phyloP scores from a whole-genome alignment of 2,797 vertebrate species.

The Antennarius maculatus region DNA sequence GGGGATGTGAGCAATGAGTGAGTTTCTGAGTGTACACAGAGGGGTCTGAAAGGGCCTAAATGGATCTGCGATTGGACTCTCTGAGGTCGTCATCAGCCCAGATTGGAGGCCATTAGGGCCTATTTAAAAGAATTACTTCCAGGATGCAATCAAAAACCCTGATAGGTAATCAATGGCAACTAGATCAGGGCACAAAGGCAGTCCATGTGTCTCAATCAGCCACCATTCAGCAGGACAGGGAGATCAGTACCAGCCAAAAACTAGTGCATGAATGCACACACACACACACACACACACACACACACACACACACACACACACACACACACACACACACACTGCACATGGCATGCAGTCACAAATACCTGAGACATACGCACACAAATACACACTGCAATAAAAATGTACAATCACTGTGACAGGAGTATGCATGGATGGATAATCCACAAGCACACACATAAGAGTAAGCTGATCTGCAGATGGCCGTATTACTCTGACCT shows the following conservation, averaged over 20 bases:
- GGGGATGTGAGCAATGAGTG: conserved; percentile 51
- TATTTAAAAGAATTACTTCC: conserved; percentile 85
- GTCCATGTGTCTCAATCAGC: conserved; percentile 83
- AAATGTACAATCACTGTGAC: conserved; percentile 27
- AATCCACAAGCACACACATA: conserved; percentile 17
- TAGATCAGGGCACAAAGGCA: conserved; percentile 81
- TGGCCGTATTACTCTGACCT: conserved; percentile 53
- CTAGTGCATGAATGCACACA: conserved; percentile 40
- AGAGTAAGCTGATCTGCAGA: conserved; percentile 61
- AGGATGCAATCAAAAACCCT: conserved; percentile 85
- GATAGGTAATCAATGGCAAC: conserved; percentile 86
- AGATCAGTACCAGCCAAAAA: conserved; percentile 69
- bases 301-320: conserved; percentile 9
- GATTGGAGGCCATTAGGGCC: conserved; percentile 83
- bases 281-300: conserved; percentile 1
- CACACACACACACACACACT: conserved; percentile 5
- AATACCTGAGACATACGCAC: conserved; percentile 43
- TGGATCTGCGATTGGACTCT: conserved; percentile 81
- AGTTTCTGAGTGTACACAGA: conserved; percentile 68
- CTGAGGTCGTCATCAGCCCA: conserved; percentile 79
- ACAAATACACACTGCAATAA: conserved; percentile 29
- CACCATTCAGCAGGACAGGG: conserved; percentile 78
- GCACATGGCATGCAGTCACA: conserved; percentile 30
- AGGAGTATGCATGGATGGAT: conserved; percentile 21
- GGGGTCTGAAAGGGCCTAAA: conserved; percentile 81